These are phyloP conservation scores for Anguilla obscura DNA, from an alignment of 2,797 vertebrate genomes.

Conservation along the genomic window DNA sequence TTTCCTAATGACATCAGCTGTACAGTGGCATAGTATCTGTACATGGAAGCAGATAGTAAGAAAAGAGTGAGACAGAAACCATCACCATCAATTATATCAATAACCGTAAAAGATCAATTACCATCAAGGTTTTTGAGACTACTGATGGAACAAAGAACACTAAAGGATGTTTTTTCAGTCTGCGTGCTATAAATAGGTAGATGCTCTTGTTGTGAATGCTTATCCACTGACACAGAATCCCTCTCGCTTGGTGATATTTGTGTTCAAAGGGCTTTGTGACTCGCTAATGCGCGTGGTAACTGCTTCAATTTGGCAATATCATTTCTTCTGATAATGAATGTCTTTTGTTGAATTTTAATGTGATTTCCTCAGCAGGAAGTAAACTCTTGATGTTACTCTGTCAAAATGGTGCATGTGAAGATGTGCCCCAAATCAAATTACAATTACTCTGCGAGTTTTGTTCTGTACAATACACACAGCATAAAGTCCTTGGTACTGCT, in stretches of 20 bases:
- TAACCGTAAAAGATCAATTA: background rate
- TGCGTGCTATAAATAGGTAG: background rate
- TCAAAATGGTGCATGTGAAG: background rate
- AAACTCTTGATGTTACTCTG: background rate
- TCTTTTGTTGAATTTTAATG: conserved; percentile 24
- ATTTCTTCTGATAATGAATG: conserved; percentile 26
- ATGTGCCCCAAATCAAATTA: background rate
- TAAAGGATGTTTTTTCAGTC: background rate
- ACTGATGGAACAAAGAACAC: background rate
- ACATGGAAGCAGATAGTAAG: background rate
- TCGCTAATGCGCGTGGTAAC: background rate
- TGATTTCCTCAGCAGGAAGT: conserved; percentile 12
- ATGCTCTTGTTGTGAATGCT: background rate
- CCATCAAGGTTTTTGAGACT: background rate
- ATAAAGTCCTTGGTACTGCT: background rate
- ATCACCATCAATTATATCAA: background rate
- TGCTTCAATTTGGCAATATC: conserved; percentile 17
- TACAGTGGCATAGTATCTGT: background rate
- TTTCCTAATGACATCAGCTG: background rate
- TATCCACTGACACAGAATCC: background rate
- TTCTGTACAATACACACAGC: background rate
- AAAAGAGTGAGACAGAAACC: background rate
- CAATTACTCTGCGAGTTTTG: background rate
- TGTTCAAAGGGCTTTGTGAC: conserved; percentile 14
- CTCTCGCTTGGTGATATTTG: background rate